phyloP scores from a whole-genome alignment of 2,888 invertebrate genomes.

The Escarpia spicata region DNA sequence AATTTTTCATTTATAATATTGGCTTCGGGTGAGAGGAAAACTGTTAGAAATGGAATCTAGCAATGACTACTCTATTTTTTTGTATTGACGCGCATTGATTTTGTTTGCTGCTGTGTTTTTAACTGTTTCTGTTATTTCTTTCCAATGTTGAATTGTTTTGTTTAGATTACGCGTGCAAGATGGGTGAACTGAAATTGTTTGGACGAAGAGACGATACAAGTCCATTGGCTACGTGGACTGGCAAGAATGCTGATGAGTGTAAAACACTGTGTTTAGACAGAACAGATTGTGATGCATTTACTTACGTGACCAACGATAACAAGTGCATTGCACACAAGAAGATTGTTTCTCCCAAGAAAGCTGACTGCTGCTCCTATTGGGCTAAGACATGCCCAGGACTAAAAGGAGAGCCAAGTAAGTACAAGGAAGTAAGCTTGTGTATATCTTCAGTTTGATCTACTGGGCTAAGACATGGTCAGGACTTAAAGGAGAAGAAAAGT shows the following conservation, averaged over 20 bases:
- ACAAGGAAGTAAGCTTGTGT: background rate
- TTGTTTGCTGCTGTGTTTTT: background rate
- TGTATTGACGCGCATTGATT: background rate
- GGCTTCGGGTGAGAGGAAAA: background rate
- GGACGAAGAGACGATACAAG: background rate
- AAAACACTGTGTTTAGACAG: background rate
- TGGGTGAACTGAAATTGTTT: background rate
- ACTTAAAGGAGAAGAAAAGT: no score
- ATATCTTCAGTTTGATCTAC: no score
- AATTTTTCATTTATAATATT: background rate
- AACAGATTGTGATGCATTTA: background rate
- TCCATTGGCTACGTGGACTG: background rate
- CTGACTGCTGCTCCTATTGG: background rate
- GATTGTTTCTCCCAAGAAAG: background rate
- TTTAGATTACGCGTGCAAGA: background rate
- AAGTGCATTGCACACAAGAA: background rate
- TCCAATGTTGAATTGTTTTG: background rate
- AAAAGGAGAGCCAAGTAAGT: background rate
- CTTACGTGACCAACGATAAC: background rate
- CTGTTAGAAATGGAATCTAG: background rate
- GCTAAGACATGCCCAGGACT: constrained; percentile 5
- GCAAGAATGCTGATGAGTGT: background rate
- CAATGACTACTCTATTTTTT: background rate
- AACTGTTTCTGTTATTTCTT: background rate
- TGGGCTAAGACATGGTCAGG: no score